phyloP scores from a whole-genome alignment of 2,113 vertebrate genomes.

The Rhinopomastus cyanomelas region DNA sequence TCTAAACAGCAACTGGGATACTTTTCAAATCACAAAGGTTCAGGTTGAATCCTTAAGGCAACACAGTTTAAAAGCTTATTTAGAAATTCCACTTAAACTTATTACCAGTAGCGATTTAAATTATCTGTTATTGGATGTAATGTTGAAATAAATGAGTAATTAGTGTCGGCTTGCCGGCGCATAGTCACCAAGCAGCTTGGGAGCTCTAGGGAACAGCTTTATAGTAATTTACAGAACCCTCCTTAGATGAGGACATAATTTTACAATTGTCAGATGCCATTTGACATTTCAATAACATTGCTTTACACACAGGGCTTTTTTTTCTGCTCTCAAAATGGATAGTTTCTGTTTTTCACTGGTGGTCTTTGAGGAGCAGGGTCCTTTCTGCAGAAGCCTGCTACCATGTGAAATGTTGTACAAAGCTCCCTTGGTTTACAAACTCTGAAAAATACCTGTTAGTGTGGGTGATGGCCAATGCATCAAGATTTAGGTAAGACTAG shows the following conservation, averaged over 20 bases:
- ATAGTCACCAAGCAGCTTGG: conserved; percentile 52
- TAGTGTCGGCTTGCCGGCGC: conserved; percentile 55
- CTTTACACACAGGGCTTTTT: conserved; percentile 11
- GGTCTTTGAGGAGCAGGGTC: no score
- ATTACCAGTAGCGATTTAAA: conserved; percentile 59
- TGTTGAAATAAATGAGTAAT: conserved; percentile 66
- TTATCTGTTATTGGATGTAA: conserved; percentile 41
- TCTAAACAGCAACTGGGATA: background rate
- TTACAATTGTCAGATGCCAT: conserved; percentile 61
- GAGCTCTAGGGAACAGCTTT: conserved; percentile 58
- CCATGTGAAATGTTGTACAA: no score
- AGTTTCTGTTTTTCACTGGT: background rate
- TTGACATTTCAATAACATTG: conserved; percentile 41
- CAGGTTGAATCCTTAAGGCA: conserved; percentile 34
- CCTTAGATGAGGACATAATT: conserved; percentile 54
- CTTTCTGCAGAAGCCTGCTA: no score
- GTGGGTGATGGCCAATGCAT: no score
- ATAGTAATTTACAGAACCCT: conserved; percentile 20
- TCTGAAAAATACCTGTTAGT: no score
- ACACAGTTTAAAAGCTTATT: conserved; percentile 32
- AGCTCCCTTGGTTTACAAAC: no score
- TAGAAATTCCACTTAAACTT: conserved; percentile 62
- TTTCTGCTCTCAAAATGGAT: conserved; percentile 2
- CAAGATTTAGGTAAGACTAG: no score
- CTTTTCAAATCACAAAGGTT: background rate